phyloP scores from a whole-genome alignment of 2,888 invertebrate species.

The Apamea crenata region DNA sequence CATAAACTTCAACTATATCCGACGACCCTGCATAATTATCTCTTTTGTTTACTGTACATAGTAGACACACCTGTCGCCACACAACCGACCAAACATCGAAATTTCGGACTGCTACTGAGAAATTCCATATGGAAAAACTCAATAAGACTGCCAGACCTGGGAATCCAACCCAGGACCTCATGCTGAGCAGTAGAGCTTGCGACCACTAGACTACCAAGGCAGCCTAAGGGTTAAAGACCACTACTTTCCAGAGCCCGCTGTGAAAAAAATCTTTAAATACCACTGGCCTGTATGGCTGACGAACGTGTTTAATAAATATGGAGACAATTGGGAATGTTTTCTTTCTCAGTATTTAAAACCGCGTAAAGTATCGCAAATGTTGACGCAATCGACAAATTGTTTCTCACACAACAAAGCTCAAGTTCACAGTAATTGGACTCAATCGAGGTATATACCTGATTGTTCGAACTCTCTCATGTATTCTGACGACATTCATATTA shows the following conservation, averaged over 20 bases:
- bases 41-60: too few relatives aligned
- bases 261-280: not conserved
- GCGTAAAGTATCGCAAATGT: constrained; percentile 10
- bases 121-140: not conserved
- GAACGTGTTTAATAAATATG: constrained; percentile 8
- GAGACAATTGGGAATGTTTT: constrained; percentile 13
- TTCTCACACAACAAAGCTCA: constrained; percentile 39
- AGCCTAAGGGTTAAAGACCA: not conserved
- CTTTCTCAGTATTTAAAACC: constrained; percentile 4
- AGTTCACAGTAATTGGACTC: constrained; percentile 41
- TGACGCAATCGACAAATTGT: constrained; percentile 19
- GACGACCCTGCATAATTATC: too few relatives aligned
- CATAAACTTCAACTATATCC: too few relatives aligned
- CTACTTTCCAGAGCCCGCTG: too few relatives aligned
- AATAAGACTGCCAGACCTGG: not conserved
- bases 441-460: constrained; percentile 31
- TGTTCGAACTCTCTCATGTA: constrained; percentile 17
- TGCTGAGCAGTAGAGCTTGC: not conserved
- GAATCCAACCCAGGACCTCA: not conserved
- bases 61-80: not conserved
- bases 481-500: constrained; percentile 12
- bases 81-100: not conserved
- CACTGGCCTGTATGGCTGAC: not conserved
- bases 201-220: not conserved
- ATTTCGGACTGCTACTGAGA: not conserved